A percentile compares a stretch with the other conserved stretches of the same genome.
Evolutionary conservation across 2,888 invertebrate species (phyloP).

Genomic region (Calephelis perditalis): DNA sequence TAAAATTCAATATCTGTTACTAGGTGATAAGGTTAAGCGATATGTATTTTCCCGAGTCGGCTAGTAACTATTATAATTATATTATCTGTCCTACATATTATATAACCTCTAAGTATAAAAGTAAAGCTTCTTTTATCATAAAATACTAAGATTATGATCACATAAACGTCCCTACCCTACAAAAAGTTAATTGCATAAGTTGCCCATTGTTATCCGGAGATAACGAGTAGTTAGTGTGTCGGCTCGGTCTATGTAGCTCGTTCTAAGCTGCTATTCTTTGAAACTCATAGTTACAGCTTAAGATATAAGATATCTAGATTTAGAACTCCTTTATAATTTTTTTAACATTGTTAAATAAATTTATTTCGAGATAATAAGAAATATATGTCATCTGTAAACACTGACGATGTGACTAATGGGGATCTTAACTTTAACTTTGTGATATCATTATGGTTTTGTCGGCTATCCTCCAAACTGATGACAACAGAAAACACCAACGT

Average conservation of each 20-base stretch:
- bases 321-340: background rate
- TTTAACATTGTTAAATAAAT: background rate
- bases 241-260: slow-evolving; percentile 4
- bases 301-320: background rate
- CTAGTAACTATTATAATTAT: no score
- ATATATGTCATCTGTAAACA: no score
- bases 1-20: no score
- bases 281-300: slow-evolving; percentile 2
- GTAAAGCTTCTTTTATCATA: background rate
- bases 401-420: no score
- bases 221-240: background rate
- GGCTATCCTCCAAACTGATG: no score
- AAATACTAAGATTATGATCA: background rate
- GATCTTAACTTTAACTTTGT: no score
- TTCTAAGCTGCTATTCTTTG: slow-evolving; percentile 3
- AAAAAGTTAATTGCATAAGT: slow-evolving; percentile 8
- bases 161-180: background rate
- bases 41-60: no score
- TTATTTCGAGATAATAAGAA: no score
- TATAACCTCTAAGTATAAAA: background rate
- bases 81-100: no score
- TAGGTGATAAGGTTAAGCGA: no score
- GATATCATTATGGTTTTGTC: no score
- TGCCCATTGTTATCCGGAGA: background rate
- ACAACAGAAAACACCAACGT: no score